phyloP scores from a whole-genome alignment of 2,113 vertebrate genomes.

The Zosterops lateralis region DNA sequence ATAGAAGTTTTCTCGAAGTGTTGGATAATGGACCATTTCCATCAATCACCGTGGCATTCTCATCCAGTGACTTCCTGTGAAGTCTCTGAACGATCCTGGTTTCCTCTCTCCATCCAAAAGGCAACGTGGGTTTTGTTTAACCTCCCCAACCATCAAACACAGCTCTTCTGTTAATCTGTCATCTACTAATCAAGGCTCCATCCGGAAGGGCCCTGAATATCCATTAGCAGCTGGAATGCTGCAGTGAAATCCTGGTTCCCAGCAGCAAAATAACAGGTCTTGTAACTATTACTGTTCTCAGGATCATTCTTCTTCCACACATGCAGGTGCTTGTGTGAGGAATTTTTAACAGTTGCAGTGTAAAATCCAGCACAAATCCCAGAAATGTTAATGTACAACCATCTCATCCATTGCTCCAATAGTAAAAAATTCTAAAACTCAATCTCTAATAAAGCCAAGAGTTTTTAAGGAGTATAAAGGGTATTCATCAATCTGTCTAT shows the following conservation, averaged over 20 bases:
- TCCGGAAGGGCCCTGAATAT: slow-evolving; percentile 44
- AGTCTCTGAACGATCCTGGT: slow-evolving; percentile 52
- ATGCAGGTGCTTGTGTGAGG: slow-evolving; percentile 6
- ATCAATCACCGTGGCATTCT: slow-evolving; percentile 72
- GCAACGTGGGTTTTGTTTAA: slow-evolving; percentile 62
- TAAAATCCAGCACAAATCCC: background rate
- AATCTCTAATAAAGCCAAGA: background rate
- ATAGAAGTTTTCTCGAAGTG: slow-evolving; percentile 70
- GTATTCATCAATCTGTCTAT: background rate
- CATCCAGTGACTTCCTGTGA: slow-evolving; percentile 65
- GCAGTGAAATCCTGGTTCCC: background rate
- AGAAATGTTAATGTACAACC: background rate
- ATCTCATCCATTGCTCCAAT: background rate
- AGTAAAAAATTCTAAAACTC: background rate
- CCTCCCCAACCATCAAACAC: slow-evolving; percentile 67
- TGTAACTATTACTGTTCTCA: background rate
- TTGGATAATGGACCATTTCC: slow-evolving; percentile 57
- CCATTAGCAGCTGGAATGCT: slow-evolving; percentile 59
- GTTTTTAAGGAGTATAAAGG: background rate
- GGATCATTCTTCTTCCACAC: slow-evolving; percentile 15
- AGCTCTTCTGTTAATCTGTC: slow-evolving; percentile 57
- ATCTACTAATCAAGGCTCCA: slow-evolving; percentile 62
- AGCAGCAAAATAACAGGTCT: background rate
- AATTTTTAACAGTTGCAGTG: background rate
- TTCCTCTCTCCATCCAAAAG: slow-evolving; percentile 50